phyloP scores from a whole-genome alignment of 2,888 invertebrate species.

The Baronia brevicornis region DNA sequence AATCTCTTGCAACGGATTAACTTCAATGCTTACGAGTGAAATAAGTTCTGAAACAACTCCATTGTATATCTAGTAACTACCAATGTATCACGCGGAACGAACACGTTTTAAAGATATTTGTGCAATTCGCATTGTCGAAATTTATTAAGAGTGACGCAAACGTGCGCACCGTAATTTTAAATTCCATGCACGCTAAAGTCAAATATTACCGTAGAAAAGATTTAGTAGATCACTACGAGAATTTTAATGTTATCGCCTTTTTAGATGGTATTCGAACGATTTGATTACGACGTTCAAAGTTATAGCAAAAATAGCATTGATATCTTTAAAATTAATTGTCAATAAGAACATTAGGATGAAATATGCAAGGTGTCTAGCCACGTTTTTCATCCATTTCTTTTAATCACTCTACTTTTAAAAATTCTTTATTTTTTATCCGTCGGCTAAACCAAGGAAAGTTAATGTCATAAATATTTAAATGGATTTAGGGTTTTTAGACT shows the following conservation, averaged over 20 bases:
- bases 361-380: too few species aligned
- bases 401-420: too few species aligned
- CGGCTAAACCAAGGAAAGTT: too few species aligned
- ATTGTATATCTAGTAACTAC: too few species aligned
- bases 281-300: conserved; percentile 32
- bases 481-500: too few species aligned
- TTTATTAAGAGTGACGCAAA: conserved; percentile 36
- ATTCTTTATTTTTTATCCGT: too few species aligned
- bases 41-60: too few species aligned
- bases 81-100: conserved; percentile 17
- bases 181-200: conserved; percentile 49
- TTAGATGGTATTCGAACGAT: conserved; percentile 49
- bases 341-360: neutral
- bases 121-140: conserved; percentile 24
- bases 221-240: conserved; percentile 45
- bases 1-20: too few species aligned
- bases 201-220: conserved; percentile 51
- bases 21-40: conserved; percentile 10
- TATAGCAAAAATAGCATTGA: conserved; percentile 28
- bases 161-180: conserved; percentile 33
- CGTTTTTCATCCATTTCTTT: too few species aligned
- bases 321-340: neutral
- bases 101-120: conserved; percentile 16
- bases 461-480: too few species aligned
- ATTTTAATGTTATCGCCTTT: conserved; percentile 31